Conservation (phyloP, 2,113 vertebrate genomes). For the Brienomyrus brachyistius region DNA sequence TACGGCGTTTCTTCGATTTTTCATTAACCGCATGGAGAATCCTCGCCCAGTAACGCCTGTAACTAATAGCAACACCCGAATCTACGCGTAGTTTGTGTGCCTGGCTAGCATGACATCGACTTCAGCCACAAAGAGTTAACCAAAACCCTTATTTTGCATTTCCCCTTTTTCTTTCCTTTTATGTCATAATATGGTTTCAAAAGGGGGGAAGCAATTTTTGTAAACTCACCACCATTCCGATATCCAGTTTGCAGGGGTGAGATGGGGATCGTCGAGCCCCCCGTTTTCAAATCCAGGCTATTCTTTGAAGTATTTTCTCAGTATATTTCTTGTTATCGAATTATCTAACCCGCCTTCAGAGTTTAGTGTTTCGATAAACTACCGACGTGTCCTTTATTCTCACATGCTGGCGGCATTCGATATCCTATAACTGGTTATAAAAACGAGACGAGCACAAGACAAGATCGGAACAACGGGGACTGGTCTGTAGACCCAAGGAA, state of each 20-base stretch:
- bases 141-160: neutral
- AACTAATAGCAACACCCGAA: slow-evolving; percentile 26
- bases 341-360: neutral
- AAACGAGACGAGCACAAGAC: slow-evolving; percentile 7
- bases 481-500: slow-evolving; percentile 17
- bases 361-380: neutral
- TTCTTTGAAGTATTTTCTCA: slow-evolving; percentile 10
- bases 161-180: neutral
- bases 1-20: neutral
- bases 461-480: slow-evolving; percentile 5
- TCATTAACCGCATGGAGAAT: neutral
- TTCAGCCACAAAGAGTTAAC: slow-evolving; percentile 15
- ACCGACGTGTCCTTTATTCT: neutral
- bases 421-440: neutral
- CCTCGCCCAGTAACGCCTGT: slow-evolving; percentile 11
- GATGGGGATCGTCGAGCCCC: slow-evolving; percentile 23
- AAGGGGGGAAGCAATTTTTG: neutral
- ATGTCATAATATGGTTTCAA: neutral
- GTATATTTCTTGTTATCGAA: neutral
- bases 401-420: neutral
- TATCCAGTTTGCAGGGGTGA: slow-evolving; percentile 30
- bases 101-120: neutral
- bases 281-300: slow-evolving; percentile 33
- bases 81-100: neutral
- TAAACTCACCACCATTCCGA: slow-evolving; percentile 46